Percentiles rank a stretch among this genome's conserved stretches.
phyloP scores from a whole-genome alignment of 2,888 invertebrate species.

The Himalopsyche anomala region DNA sequence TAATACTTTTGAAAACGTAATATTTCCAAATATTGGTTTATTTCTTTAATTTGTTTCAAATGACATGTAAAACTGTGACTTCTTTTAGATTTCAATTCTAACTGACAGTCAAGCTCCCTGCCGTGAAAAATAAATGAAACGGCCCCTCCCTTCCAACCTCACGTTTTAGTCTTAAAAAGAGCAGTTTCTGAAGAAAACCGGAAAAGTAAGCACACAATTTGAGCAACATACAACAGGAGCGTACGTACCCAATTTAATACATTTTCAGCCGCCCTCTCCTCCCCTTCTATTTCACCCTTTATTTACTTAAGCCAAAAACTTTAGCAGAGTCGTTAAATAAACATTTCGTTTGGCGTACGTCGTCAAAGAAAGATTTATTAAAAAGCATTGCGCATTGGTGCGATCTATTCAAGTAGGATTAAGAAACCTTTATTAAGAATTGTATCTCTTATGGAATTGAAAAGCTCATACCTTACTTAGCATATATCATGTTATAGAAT shows the following conservation, averaged over 20 bases:
- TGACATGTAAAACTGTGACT: neutral
- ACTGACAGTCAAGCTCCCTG: neutral
- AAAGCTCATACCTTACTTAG: neutral
- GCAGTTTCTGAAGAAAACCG: slow-evolving; percentile 23
- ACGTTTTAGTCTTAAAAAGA: slow-evolving; percentile 23
- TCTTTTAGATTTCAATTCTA: neutral
- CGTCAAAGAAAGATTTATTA: slow-evolving; percentile 45
- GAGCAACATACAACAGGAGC: slow-evolving; percentile 34
- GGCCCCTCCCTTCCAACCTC: neutral
- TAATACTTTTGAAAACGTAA: no score
- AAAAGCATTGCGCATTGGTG: slow-evolving; percentile 24
- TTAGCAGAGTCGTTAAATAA: slow-evolving; percentile 39
- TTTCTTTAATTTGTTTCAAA: slow-evolving; percentile 2
- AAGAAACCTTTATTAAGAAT: neutral
- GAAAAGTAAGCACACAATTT: slow-evolving; percentile 34
- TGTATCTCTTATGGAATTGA: neutral
- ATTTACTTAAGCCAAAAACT: slow-evolving; percentile 47
- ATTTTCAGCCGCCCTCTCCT: neutral
- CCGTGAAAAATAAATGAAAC: slow-evolving; percentile 13
- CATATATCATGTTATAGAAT: no score
- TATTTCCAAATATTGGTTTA: neutral
- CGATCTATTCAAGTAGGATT: neutral
- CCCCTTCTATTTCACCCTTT: slow-evolving; percentile 16
- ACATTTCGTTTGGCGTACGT: slow-evolving; percentile 8
- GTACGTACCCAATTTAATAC: slow-evolving; percentile 45